Evolutionary conservation across 2,113 vertebrate genomes (phyloP), one percentile per base, ranked within the genome.

Genomic region (Pseudopodoces humilis): DNA sequence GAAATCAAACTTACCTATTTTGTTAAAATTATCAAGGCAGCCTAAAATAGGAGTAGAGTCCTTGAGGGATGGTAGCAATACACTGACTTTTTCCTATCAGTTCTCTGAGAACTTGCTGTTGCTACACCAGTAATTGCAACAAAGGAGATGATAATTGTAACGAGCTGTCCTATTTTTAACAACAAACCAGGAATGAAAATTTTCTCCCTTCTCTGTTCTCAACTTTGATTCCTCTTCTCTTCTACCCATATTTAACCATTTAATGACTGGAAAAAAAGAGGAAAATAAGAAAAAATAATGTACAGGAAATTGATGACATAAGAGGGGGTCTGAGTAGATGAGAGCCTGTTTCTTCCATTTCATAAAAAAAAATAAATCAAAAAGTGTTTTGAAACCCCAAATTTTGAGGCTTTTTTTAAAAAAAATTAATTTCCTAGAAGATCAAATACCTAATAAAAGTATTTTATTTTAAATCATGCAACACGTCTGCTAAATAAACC

Each of bases 121-220:
- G 71, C 68, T 75, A 52, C 49, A 77, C 15, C 35, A 88, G 58
- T 35, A 82, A 71, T 59, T 68, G 74, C 84, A 89, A 79, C 69
- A 89, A 58, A 31, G 30, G 56, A 71, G 47, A 71, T n/a, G 37
- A 56, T 86, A 59, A 27, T 49, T 79, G 84, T 91, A 86, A 78
- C 33, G 1, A 62, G 71, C 6, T 80, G 72, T 19, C 22, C 86
- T 92, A 86, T 96, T 95, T 97, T 93, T 96, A 92, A 78, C 88
- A 83, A 43, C 83, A 92, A 81, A 52, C 17, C 17, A 16, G 33
- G 76, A 52, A n/a, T 59, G 28, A 80, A 90, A 86, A 50, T 91
- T 50, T 74, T 75, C 35, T 88, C n/a, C 6, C 39, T 88, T 86
- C 50, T 67, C 35, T 70, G 23, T 88, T 76, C 64, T 63, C 39